Base-by-base conservation (phyloP, 1,140 invertebrate genomes). In the Drosophila eugracilis region DNA sequence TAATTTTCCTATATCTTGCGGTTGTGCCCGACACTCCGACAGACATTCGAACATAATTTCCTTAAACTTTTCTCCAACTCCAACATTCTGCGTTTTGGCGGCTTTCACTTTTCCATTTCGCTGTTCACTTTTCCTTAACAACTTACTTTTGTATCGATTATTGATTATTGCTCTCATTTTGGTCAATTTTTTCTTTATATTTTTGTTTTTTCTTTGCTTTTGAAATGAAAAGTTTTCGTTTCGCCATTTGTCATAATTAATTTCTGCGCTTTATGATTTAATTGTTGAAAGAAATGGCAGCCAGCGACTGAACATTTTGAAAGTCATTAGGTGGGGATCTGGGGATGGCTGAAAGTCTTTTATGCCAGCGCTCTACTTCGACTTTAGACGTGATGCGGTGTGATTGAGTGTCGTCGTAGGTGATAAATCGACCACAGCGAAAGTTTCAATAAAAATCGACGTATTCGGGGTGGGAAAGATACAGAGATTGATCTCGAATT, bases 241-340 rank as follows among this genome's bases (percentile, higher is more conserved):
- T 58, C 41, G 52, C 69, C 59, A 81, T 86, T 86, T 88, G 81
- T 75, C 83, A 81, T 86, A 88, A 86, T 86, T 86, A 86, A 75
- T 75, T 85, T 77, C 60, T 70, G 73, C 60, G 72, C 72, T 74
- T 62, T 86, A 76, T 67, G 70, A 85, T 75, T 84, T 76, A 80
- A 73, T 79, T 79, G 47, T 67, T 44, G 14, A 17, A 17, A 67
- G 60, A 67, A 67, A 67, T 42, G 28, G 45, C 59, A 34, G 19
- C 24, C 14, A 48, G 28, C 55, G 28, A 71, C 42, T 24, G 24
- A 32, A 39, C 67, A 81, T 81, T 52, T 67, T 76, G 44, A 76
- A 75, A 62, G 42, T 45, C 74, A 85, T 85, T 79, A 57, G 66
- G 44, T n/a, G n/a, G n/a, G n/a, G n/a, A n/a, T 57, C 41, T 42